Evolutionary conservation across 2,888 invertebrate genomes (phyloP).

Genomic region (Loripinus fragilis): DNA sequence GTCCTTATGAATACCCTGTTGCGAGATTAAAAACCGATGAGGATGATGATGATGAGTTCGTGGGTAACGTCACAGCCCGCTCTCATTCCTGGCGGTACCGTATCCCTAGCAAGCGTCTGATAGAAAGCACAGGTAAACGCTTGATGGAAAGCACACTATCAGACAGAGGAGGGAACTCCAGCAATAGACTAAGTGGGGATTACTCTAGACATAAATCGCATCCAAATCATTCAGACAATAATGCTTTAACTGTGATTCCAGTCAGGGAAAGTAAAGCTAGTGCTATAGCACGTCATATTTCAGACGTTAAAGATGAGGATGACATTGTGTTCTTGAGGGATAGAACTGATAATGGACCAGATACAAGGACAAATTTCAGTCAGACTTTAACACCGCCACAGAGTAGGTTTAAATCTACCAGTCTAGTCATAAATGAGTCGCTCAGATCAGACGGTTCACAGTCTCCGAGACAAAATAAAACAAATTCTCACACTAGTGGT

Average conservation of each 20-base stretch:
- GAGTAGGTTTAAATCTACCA: conserved; percentile 47
- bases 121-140: conserved; percentile 1
- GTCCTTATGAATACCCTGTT: conserved; percentile 44
- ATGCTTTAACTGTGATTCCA: not conserved
- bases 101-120: conserved; percentile 25
- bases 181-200: not conserved
- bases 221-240: not conserved
- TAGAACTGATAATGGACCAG: conserved; percentile 9
- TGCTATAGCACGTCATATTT: not conserved
- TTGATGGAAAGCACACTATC: conserved; percentile 1
- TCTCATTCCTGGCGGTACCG: conserved; percentile 56
- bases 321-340: not conserved
- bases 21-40: conserved; percentile 10
- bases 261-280: not conserved
- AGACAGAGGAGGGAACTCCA: not conserved
- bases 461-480: not conserved
- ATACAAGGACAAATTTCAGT: not conserved
- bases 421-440: conserved; percentile 52
- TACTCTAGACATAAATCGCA: not conserved
- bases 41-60: not conserved
- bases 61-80: conserved; percentile 27
- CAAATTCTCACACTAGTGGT: not conserved
- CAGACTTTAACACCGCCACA: conserved; percentile 9
- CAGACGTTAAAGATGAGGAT: conserved; percentile 13
- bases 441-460: conserved; percentile 24